Evolutionary conservation across 2,888 invertebrate species (phyloP).

Genomic region (Trachelus tabidus): DNA sequence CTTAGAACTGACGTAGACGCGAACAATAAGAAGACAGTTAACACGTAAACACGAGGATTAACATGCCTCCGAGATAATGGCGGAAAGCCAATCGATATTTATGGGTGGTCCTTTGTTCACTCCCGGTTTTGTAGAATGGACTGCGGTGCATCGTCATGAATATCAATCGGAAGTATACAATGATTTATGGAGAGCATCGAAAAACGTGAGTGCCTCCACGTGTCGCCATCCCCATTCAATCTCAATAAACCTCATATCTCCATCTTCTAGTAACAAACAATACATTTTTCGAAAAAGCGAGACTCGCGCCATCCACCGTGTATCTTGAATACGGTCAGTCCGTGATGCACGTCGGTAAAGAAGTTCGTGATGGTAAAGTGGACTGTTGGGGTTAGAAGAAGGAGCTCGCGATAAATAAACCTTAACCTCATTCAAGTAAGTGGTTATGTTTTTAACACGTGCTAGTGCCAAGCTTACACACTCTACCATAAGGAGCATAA

Average conservation of each 20-base stretch:
- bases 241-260: slow-evolving; percentile 23
- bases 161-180: not conserved
- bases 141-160: not conserved
- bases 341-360: not conserved
- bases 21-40: slow-evolving; percentile 14
- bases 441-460: slow-evolving; percentile 62
- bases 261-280: slow-evolving; percentile 21
- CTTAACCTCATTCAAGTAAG: slow-evolving; percentile 54
- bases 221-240: not conserved
- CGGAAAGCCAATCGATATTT: not conserved
- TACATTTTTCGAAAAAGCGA: not conserved
- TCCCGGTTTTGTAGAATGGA: slow-evolving; percentile 2
- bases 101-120: slow-evolving; percentile 6
- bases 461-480: slow-evolving; percentile 44
- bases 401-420: slow-evolving; percentile 52
- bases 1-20: slow-evolving; percentile 17
- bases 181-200: slow-evolving; percentile 2
- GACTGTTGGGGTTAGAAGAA: slow-evolving; percentile 16
- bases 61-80: slow-evolving; percentile 3
- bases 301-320: not conserved
- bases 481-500: slow-evolving; percentile 32
- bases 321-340: not conserved
- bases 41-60: slow-evolving; percentile 19
- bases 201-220: not conserved
- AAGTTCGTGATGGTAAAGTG: not conserved